These are phyloP conservation scores for Calcarius ornatus DNA, from an alignment of 2,113 vertebrate genomes.

Conservation along the genomic window DNA sequence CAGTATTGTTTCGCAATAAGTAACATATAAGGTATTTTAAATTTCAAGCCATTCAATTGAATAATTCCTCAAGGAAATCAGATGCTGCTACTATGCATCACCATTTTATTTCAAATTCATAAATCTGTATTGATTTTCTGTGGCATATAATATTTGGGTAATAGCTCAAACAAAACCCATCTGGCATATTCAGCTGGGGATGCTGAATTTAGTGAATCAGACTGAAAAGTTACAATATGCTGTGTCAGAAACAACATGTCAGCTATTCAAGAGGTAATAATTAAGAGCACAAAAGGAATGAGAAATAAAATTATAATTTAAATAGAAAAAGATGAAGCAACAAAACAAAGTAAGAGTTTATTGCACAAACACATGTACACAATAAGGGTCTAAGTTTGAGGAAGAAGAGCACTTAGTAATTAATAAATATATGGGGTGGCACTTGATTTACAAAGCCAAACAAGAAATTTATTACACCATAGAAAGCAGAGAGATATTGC, in stretches of 20 bases:
- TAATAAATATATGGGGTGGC: neutral
- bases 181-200: slow-evolving; percentile 13
- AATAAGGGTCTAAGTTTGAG: neutral
- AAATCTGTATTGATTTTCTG: slow-evolving; percentile 42
- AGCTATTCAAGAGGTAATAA: neutral
- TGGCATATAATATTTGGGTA: slow-evolving; percentile 31
- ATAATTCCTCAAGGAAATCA: slow-evolving; percentile 28
- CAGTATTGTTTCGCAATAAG: neutral
- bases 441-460: neutral
- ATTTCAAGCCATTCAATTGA: neutral
- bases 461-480: neutral
- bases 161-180: slow-evolving; percentile 36
- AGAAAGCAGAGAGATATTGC: neutral
- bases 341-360: neutral
- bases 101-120: slow-evolving; percentile 18
- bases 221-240: slow-evolving; percentile 17
- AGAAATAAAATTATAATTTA: neutral
- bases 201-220: neutral
- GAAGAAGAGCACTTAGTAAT: neutral
- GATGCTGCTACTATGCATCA: neutral
- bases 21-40: neutral
- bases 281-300: neutral
- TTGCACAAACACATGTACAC: neutral
- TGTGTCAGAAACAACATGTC: neutral
- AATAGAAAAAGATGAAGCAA: neutral